A percentile compares a stretch with the other conserved stretches of the same genome.
Conservation (phyloP, 2,797 vertebrate species). For the Pseudochaenichthys georgianus region DNA sequence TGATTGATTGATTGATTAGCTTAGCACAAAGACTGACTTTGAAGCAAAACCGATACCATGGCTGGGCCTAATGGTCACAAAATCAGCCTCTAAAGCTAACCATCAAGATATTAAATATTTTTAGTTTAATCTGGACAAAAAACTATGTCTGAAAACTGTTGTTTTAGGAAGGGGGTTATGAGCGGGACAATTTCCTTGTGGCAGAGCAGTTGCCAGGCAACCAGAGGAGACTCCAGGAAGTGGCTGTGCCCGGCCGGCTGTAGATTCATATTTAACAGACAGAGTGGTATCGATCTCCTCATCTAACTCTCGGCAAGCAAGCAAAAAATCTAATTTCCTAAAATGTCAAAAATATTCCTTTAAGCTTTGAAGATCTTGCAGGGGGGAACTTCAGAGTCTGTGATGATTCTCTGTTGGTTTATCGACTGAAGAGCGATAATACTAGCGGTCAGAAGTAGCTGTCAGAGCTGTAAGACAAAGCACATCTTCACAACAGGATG, state of each 20-base stretch:
- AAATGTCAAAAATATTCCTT: slow-evolving; percentile 9
- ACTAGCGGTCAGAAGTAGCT: not conserved
- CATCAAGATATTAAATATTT: too few relatives aligned
- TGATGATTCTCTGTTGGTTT: not conserved
- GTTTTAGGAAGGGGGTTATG: not conserved
- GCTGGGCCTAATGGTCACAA: not conserved
- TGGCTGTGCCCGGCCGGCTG: not conserved
- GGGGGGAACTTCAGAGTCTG: too few relatives aligned
- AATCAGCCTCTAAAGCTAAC: not conserved
- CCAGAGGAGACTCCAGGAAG: not conserved
- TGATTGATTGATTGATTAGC: too few relatives aligned
- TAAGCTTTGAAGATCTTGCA: not conserved
- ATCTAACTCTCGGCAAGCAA: not conserved
- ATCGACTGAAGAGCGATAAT: not conserved
- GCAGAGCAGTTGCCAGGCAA: too few relatives aligned
- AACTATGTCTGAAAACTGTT: too few relatives aligned
- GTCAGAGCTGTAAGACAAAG: not conserved
- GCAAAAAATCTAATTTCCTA: not conserved
- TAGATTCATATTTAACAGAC: not conserved
- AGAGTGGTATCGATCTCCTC: not conserved
- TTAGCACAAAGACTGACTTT: too few relatives aligned
- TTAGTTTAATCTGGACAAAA: too few relatives aligned
- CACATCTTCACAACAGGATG: not conserved
- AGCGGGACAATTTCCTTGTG: not conserved
- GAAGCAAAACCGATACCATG: not conserved